phyloP scores from a whole-genome alignment of 92 coral and sea anemone species.

The Siderastrea siderea region DNA sequence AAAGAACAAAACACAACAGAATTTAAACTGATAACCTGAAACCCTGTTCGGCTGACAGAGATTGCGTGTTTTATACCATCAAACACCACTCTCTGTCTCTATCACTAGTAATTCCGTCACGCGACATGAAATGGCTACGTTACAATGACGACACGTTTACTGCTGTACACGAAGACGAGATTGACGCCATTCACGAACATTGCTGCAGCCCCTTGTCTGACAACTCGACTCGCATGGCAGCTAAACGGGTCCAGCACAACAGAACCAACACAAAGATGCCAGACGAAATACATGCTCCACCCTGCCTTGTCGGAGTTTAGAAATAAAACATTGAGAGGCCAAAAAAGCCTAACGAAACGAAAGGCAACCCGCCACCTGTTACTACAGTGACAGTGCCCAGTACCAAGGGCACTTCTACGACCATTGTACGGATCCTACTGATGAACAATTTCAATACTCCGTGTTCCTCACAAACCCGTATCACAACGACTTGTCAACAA shows the following conservation, averaged over 20 bases:
- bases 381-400: not conserved
- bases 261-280: not conserved
- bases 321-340: not conserved
- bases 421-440: not conserved
- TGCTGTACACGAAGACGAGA: no score
- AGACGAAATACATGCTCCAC: not conserved
- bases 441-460: not conserved
- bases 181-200: no score
- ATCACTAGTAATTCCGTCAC: no score
- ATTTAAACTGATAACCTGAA: no score
- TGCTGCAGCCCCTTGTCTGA: not conserved
- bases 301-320: not conserved
- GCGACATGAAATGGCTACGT: no score
- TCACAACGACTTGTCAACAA: not conserved
- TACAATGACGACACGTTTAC: no score
- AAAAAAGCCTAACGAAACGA: not conserved
- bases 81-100: no score
- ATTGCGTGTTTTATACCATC: no score
- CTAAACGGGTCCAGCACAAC: not conserved
- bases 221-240: not conserved
- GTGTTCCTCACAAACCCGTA: not conserved
- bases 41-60: no score
- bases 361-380: not conserved
- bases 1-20: no score
- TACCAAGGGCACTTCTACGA: not conserved